phyloP scores from a whole-genome alignment of 2,797 vertebrate genomes.

The Melanotaenia parkinsoni region DNA sequence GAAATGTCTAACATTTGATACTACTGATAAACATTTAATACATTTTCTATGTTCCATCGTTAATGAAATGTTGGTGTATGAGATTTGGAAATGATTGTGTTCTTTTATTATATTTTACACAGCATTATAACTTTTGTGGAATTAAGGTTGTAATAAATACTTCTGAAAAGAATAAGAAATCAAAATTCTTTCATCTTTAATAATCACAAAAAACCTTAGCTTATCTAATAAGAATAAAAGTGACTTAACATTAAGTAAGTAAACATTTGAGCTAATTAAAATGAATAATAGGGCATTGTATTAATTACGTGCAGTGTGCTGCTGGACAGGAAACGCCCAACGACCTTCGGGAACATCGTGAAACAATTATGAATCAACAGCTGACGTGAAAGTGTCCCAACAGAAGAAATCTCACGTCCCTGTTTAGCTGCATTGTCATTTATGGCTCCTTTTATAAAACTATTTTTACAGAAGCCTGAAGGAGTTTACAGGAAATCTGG shows the following conservation, averaged over 20 bases:
- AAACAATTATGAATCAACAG: slow-evolving; percentile 39
- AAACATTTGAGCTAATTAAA: background rate
- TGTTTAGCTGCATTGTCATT: slow-evolving; percentile 62
- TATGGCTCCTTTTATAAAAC: slow-evolving; percentile 41
- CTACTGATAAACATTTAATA: too few relatives aligned
- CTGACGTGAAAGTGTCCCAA: slow-evolving; percentile 28
- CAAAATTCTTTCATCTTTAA: too few relatives aligned
- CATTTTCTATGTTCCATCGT: too few relatives aligned
- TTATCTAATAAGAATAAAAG: background rate
- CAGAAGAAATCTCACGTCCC: slow-evolving; percentile 26
- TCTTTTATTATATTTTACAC: too few relatives aligned
- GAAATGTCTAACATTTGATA: too few relatives aligned
- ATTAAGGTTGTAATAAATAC: too few relatives aligned
- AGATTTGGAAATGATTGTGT: too few relatives aligned
- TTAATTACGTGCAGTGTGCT: background rate
- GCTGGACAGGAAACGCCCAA: slow-evolving; percentile 18
- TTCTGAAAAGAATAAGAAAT: too few relatives aligned
- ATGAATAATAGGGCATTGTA: background rate
- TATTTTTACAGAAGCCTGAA: slow-evolving; percentile 43
- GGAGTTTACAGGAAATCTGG: slow-evolving; percentile 72
- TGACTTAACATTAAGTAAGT: background rate
- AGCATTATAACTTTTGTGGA: too few relatives aligned
- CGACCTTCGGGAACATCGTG: slow-evolving; percentile 19
- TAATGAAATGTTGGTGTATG: too few relatives aligned
- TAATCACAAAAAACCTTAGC: too few relatives aligned